Base-by-base conservation (phyloP, 2,797 vertebrate species). In the Kryptopterus vitreolus region DNA sequence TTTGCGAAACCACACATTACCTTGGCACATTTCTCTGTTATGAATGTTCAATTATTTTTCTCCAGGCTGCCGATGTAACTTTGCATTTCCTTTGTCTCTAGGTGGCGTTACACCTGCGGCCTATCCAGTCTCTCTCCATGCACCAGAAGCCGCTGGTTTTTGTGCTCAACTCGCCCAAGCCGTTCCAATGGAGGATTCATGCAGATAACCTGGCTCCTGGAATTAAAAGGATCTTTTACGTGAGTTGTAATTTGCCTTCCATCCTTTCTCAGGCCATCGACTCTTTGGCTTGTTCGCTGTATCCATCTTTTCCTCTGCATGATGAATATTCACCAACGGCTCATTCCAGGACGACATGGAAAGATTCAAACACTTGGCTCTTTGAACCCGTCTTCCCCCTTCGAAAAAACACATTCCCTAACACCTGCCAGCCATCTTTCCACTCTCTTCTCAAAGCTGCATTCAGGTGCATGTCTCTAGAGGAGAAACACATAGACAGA, bases 81-180 rank as follows among this genome's bases (percentile, higher is more conserved):
- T 26, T 8, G 48, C 31, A n/a, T 22, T 35, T 85, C 29, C 69
- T 69, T 74, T 81, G 83, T 86, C 77, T 61, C 24, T 84, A 99
- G 98, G 95, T 97, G 85, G 92, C 92, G 0, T 90, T 99, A 83
- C 95, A 98, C 89, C 90, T 99, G 91, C 95, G 93, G 88, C 96
- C 98, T 57, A 97, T 98, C 91, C 95, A 96, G 76, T 96, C 98
- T 0, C 85, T 98, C 79, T 88, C 93, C 80, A 89, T 93, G 87
- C 98, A 99, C 89, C 92, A 95, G 79, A 99, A 97, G 88, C 95
- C 97, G 11, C 88, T 99, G 77, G 96, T 95, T 85, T 97, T 99
- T 77, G 90, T 99, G 88, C 95, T 99, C 77, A 98, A 94, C 92
- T 96, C 96, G 77, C 95, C 95, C 2, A 91, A 93, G 82, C 94